Evolutionary conservation across 2,888 invertebrate genomes (phyloP), one percentile per base, ranked within the genome.

Genomic region (Oscheius sp.): DNA sequence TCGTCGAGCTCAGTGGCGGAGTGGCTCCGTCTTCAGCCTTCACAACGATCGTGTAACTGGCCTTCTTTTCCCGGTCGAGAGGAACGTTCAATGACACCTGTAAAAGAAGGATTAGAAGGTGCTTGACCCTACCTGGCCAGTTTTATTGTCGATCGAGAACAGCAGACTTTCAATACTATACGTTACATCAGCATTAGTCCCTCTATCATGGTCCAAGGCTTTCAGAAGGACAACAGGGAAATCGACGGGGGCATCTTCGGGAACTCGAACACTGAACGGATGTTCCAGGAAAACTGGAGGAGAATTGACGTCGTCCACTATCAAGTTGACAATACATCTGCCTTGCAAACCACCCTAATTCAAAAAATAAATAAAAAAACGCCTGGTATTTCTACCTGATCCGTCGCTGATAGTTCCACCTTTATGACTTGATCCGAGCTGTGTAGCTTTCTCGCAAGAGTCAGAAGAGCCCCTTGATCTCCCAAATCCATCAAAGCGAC

Each of bases 11-110:
- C 17, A 94, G 88, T 0, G 94, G 80, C 0, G 95, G 95, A 41
- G 91, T 90, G 0, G 97, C 97, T 1, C 94, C 94, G 87, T 97
- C 97, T 72, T 91, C 91, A 0, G 95, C 97, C 0, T 93, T 94
- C 1, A 97, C 94, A 0, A 93, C 94, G 38, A 97, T 87, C 6
- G 94, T 89, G 86, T 94, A 96, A 0, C 93, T 91, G 82, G 90
- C 85, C 54, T 89, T 86, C 17, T 91, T 90, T 87, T 98, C 97
- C 28, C 96, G 89, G 86, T 98, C 96, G 51, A 98, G 87, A 1
- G 71, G 44, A 59, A 44, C 59, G 28, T 41, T 44, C 26, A 59
- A 30, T 6, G 59, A 59, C 44, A 59, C 59, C 59, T 59, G 59
- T 59, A 59, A 64, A n/a, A 59, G 14, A 8, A n/a, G 54, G 54